Base-by-base conservation (phyloP, 2,888 invertebrate genomes). In the Tetragnatha montana region DNA sequence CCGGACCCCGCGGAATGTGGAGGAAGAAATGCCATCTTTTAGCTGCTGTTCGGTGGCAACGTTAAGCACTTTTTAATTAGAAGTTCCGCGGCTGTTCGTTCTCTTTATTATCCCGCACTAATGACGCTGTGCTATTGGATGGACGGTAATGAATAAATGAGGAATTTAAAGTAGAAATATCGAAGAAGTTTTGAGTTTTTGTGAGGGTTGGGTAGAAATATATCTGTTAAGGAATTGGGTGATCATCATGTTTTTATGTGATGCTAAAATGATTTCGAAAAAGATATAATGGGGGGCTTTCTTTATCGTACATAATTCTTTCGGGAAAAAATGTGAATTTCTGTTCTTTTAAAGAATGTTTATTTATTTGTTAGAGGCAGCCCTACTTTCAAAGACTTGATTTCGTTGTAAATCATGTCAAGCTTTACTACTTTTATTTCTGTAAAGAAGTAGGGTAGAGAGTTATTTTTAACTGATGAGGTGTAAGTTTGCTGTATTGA, bases 61-160 rank as follows among this genome's bases (percentile, higher is more conserved):
- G 79, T 79, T 86, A 86, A 86, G 86, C 71, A 86, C 86, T 79
- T 86, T 86, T 86, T 86, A 86, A 86, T 86, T 86, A 79, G 86
- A 73, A 76, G 35, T 80, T 79, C 49, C 74, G 35, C 35, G 50
- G 50, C 49, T 71, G 73, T 73, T 75, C 70, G 74, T 69, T 83
- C 68, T 83, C 68, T 83, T 68, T 60, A 47, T 74, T 83, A 74
- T 74, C 19, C 49, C 50, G 17, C 51, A n/a, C 49, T 83, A 83
- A 83, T 83, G 74, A 74, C 50, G 71, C 19, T 49, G 50, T 71
- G 14, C 49, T 14, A 51, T 14, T 10, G 17, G 47, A 81, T 70
- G 22, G 22, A 21, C 19, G 22, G 50, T 81, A 81, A 81, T 71
- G 50, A 81, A 51, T 71, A 71, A 78, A 78, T 78, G 78, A 78